phyloP scores from a whole-genome alignment of 2,888 invertebrate genomes.

The Hipparchia semele region DNA sequence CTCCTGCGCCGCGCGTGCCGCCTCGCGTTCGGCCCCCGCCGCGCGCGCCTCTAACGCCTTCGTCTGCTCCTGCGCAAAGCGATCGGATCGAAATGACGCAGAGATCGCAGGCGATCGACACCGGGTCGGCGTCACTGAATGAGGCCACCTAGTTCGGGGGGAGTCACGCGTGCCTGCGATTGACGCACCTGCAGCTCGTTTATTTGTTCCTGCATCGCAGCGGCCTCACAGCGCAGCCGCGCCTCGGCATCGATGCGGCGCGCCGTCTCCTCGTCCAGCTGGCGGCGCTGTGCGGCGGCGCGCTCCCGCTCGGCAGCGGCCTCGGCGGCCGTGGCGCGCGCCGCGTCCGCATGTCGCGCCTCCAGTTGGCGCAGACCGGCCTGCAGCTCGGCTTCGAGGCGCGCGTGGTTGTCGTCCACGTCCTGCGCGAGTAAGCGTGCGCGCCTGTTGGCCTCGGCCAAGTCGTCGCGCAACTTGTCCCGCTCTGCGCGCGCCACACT shows the following conservation, averaged over 20 bases:
- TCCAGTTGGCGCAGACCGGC: constrained; percentile 88
- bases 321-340: constrained; percentile 87
- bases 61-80: constrained; percentile 80
- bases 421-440: constrained; percentile 93
- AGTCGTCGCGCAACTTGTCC: constrained; percentile 90
- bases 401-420: constrained; percentile 94
- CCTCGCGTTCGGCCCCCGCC: constrained; percentile 54
- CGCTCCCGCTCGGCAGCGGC: constrained; percentile 90
- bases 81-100: neutral
- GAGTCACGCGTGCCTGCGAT: too few relatives aligned
- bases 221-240: constrained; percentile 85
- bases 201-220: constrained; percentile 84
- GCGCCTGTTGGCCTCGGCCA: constrained; percentile 91
- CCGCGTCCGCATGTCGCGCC: constrained; percentile 89
- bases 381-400: constrained; percentile 90
- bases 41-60: constrained; percentile 81
- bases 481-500: constrained; percentile 89
- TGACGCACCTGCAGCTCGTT: constrained; percentile 68
- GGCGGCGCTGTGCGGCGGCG: constrained; percentile 80
- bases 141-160: too few relatives aligned
- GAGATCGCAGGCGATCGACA: neutral
- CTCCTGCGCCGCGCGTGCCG: constrained; percentile 68
- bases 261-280: constrained; percentile 86
- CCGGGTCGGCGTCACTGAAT: too few relatives aligned
- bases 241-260: constrained; percentile 87